Base-by-base conservation (phyloP, 2,113 vertebrate species). In the Ptyas mucosa region DNA sequence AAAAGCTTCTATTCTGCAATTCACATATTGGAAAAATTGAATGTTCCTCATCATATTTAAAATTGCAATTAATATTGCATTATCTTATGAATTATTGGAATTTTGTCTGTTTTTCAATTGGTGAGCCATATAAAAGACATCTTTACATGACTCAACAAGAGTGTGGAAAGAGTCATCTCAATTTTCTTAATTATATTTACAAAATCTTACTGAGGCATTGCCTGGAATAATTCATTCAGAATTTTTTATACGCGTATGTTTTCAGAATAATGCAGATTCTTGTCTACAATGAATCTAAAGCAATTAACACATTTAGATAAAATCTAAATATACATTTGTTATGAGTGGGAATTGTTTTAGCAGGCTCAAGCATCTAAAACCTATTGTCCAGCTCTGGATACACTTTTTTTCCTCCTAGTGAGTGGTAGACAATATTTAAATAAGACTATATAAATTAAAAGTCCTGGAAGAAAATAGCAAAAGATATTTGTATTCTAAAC, bases 201-300 rank as follows among this genome's bases (percentile, higher is more conserved):
- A 95, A 85, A 95, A 95, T 92, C 91, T 94, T 95, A 92, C 95
- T 95, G 95, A 94, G 94, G 86, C 75, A 86, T 95, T 96, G 95
- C 95, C 94, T 93, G 46, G 96, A 96, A 96, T 95, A 94, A 96
- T 96, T 94, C 90, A 90, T 96, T 97, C 94, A 96, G 96, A 81
- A 43, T 81, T 21, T 81, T 43, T 43, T 81, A 20, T 43, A 81
- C 1, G 8, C 23, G 75, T 81, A 21, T 39, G 20, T 52, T 86
- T 69, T 57, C 55, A 92, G 95, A 96, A 89, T 34, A 88, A 21
- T 94, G 90, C 51, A 95, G 94, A 93, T 90, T 96, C 95, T 91
- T 94, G 85, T 90, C 92, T 91, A 51, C 29, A 96, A 94, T 95
- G 91, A 96, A 95, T 11, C 89, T 69, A 93, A 95, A 94, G 85